These are phyloP conservation scores for Ephialtes manifestator DNA, from an alignment of 2,888 invertebrate species.

Conservation along the genomic window DNA sequence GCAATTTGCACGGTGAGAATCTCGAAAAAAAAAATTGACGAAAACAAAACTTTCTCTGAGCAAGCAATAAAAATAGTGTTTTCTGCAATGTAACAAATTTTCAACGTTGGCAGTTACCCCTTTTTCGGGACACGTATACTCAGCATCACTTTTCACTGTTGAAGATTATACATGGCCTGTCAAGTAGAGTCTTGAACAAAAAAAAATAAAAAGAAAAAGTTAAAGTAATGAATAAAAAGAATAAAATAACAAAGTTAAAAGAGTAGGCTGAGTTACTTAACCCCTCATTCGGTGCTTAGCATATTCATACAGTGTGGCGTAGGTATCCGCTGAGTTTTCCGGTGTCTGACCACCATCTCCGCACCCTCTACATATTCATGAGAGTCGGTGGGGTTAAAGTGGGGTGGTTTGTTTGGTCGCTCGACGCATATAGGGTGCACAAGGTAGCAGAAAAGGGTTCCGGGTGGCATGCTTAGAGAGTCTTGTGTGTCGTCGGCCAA, in stretches of 20 bases:
- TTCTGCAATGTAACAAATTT: too few species aligned
- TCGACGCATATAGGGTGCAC: constrained; percentile 39
- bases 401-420: constrained; percentile 33
- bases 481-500: constrained; percentile 30
- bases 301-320: constrained; percentile 78
- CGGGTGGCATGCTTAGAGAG: not conserved
- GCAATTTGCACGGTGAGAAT: too few species aligned
- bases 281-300: constrained; percentile 78
- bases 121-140: not conserved
- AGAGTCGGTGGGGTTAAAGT: constrained; percentile 61
- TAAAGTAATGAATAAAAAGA: constrained; percentile 35
- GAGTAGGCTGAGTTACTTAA: constrained; percentile 74
- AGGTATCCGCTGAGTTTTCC: constrained; percentile 78
- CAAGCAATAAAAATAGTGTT: too few species aligned
- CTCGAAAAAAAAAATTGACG: too few species aligned
- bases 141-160: not conserved
- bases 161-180: not conserved
- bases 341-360: constrained; percentile 81
- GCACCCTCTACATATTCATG: constrained; percentile 81
- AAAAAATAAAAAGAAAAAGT: not conserved
- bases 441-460: constrained; percentile 40
- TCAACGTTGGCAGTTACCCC: too few species aligned
- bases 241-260: constrained; percentile 55
- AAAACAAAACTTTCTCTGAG: too few species aligned
- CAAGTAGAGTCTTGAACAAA: not conserved